A percentile compares a stretch with the other conserved stretches of the same genome.
Conservation (phyloP, 2,113 vertebrate species). For the Boleophthalmus pectinirostris region DNA sequence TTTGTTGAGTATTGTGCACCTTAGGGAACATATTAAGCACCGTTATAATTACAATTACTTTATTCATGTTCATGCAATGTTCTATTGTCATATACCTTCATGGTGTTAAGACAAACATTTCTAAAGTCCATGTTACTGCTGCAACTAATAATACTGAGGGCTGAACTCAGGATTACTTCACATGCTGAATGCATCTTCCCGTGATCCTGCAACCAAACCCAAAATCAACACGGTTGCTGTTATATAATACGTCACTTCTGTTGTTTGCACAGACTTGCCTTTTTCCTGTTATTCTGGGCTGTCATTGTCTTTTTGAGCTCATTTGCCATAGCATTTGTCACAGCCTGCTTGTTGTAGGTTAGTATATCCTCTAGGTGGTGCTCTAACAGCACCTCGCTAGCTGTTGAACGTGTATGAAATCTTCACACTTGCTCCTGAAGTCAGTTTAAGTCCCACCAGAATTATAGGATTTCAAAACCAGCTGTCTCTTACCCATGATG, state of each 20-base stretch:
- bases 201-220: conserved; percentile 53
- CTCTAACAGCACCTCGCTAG: conserved; percentile 68
- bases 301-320: conserved; percentile 62
- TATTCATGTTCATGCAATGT: not conserved
- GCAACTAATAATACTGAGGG: conserved; percentile 69
- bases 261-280: conserved; percentile 44
- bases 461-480: not conserved
- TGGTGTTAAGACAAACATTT: conserved; percentile 65
- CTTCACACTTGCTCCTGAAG: not conserved
- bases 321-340: conserved; percentile 60
- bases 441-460: fast-evolving
- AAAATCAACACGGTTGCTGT: not conserved
- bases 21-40: conserved; percentile 41
- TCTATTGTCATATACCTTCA: conserved; percentile 63
- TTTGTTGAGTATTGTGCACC: conserved; percentile 67
- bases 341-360: conserved; percentile 63
- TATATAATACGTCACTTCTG: not conserved
- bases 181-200: conserved; percentile 60
- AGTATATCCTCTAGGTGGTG: conserved; percentile 74
- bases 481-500: conserved; percentile 63
- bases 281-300: conserved; percentile 49
- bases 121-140: conserved; percentile 76
- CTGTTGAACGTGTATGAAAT: conserved; percentile 36
- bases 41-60: too few species aligned
- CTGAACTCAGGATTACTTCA: conserved; percentile 68